Evolutionary conservation across 2,113 vertebrate genomes (phyloP), one percentile per base, ranked within the genome.

Genomic region (Alouatta palliata): DNA sequence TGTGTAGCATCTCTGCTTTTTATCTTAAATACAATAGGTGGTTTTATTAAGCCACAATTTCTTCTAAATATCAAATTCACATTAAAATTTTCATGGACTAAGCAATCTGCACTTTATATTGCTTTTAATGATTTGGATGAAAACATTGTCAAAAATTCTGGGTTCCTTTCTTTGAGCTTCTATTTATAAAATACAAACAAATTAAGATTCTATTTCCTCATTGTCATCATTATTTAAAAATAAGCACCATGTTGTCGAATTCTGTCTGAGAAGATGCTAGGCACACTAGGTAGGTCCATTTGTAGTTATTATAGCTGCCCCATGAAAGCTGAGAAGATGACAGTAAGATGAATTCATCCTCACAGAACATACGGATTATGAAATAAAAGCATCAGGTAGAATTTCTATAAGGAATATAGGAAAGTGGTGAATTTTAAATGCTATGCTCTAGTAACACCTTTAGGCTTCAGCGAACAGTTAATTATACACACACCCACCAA

Each of bases 141-240:
- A 98, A 98, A 97, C 88, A 49, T 5, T 40, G 27, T 96, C 56
- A 61, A 85, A 79, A 95, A 87, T 52, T 71, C 73, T 93, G 13
- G 91, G 80, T 97, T 14, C 86, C 88, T 96, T 96, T 97, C 30
- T 86, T 96, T 49, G 66, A 84, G 77, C 27, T 90, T 92, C 92
- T 95, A 82, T 97, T 95, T 79, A 96, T 96, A 97, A 98, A 98
- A 96, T 97, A 97, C 96, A 97, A 8, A 23, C 76, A 89, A 88
- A 94, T 76, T 66, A 95, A 94, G 90, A 76, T 25, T 80, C 76
- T 43, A 68, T 70, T 91, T 90, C 47, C 61, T 98, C 86, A 81
- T 35, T 70, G 64, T 49, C 76, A 49, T 21, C 30, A 66, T 80
- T 91, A 73, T 49, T 95, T 95, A 81, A 86, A 56, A 92, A 40